Percentiles rank a stretch among this genome's conserved stretches.
Evolutionary conservation across 1,140 invertebrate species (phyloP).

Genomic region (Magallana gigas): DNA sequence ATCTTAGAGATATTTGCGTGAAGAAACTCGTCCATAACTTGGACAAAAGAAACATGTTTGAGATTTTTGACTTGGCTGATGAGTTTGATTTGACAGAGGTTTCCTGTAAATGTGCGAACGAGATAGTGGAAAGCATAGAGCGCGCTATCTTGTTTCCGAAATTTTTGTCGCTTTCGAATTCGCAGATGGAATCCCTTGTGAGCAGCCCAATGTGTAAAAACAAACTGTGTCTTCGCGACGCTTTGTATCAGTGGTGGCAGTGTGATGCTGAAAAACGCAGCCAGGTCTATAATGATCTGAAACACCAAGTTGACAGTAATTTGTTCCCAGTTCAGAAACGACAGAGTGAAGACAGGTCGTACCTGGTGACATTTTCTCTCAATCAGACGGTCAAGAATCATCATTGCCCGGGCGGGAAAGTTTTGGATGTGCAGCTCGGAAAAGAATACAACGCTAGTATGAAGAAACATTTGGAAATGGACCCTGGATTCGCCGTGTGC

Average conservation of each 20-base stretch:
- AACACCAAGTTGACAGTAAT: background rate
- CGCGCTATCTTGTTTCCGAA: background rate
- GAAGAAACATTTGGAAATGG: background rate
- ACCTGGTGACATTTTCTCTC: background rate
- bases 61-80: conserved; percentile 22
- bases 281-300: background rate
- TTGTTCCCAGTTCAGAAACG: background rate
- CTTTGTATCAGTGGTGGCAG: conserved; percentile 11
- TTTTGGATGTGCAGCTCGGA: conserved; percentile 4
- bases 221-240: background rate
- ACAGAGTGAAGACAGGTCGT: background rate
- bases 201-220: background rate
- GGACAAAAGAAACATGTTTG: conserved; percentile 22
- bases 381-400: background rate
- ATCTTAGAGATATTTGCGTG: background rate
- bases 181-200: background rate
- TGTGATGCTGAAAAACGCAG: background rate
- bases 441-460: background rate
- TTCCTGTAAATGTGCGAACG: background rate
- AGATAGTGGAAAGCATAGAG: conserved; percentile 8
- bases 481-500: background rate
- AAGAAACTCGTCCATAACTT: conserved; percentile 17
- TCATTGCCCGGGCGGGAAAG: background rate
- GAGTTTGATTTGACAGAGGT: conserved; percentile 6
- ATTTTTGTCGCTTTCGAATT: background rate